phyloP scores from a whole-genome alignment of 2,113 vertebrate genomes.

The Cebus imitator region DNA sequence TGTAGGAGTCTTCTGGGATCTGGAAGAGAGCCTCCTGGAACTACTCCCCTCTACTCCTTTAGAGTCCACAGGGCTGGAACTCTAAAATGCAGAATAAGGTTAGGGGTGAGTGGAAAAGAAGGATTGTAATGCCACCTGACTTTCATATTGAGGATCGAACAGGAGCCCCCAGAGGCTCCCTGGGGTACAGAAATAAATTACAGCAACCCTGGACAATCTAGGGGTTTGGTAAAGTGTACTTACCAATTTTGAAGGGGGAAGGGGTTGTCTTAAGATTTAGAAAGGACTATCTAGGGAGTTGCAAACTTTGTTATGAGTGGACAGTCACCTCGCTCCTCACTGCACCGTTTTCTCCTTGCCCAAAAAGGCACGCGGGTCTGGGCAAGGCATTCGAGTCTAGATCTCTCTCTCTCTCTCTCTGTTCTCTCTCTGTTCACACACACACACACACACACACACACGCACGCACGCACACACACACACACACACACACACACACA shows the following conservation, averaged over 20 bases:
- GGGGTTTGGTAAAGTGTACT: neutral
- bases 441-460: too few species aligned
- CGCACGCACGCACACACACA: neutral
- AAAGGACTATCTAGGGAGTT: conserved; percentile 1
- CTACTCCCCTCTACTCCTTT: neutral
- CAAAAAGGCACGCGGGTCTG: neutral
- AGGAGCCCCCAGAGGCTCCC: neutral
- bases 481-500: too few species aligned
- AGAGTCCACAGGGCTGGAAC: neutral
- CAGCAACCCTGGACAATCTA: neutral
- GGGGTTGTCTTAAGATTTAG: neutral
- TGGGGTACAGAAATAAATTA: neutral
- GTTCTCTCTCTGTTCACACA: neutral
- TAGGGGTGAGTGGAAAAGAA: neutral
- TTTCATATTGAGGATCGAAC: neutral
- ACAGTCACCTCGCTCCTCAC: neutral
- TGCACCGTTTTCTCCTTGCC: neutral
- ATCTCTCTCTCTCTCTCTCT: neutral
- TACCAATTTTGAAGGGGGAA: neutral
- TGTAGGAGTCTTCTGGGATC: neutral
- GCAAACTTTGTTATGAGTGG: conserved; percentile 60
- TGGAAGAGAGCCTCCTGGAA: neutral
- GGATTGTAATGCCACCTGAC: neutral
- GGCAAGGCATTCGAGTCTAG: neutral
- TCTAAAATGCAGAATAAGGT: neutral